Conservation (phyloP, 1,140 invertebrate species). For the Bombus pyrosoma region DNA sequence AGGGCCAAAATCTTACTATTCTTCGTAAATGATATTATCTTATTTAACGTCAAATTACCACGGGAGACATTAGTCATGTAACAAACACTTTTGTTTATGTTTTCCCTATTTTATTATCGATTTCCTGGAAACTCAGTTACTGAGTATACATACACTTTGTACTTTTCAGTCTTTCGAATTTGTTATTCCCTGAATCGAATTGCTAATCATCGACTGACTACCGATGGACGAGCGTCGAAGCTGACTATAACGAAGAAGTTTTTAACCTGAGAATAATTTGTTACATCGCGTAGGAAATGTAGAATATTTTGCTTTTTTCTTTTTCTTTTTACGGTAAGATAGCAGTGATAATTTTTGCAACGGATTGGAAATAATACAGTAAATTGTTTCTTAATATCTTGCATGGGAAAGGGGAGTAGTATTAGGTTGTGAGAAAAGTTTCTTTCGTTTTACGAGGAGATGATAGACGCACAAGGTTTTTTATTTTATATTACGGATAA, state of each 20-base stretch:
- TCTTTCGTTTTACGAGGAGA: too few species aligned
- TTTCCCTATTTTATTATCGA: too few species aligned
- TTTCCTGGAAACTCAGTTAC: fast-evolving
- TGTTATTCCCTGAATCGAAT: fast-evolving
- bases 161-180: background rate
- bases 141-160: background rate
- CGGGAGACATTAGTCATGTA: background rate
- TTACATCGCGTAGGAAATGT: too few species aligned
- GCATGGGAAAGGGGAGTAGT: background rate
- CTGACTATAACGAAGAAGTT: background rate
- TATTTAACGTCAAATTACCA: background rate
- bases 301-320: background rate
- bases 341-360: background rate
- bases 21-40: background rate
- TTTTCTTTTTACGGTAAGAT: too few species aligned
- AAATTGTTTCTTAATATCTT: background rate
- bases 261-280: background rate
- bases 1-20: background rate
- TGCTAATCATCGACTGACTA: background rate
- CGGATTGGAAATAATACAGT: background rate
- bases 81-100: too few species aligned
- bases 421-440: too few species aligned
- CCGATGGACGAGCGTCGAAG: too few species aligned
- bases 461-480: too few species aligned
- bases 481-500: fast-evolving